Conservation (phyloP, 2,797 vertebrate genomes). For the Typhlichthys subterraneus region DNA sequence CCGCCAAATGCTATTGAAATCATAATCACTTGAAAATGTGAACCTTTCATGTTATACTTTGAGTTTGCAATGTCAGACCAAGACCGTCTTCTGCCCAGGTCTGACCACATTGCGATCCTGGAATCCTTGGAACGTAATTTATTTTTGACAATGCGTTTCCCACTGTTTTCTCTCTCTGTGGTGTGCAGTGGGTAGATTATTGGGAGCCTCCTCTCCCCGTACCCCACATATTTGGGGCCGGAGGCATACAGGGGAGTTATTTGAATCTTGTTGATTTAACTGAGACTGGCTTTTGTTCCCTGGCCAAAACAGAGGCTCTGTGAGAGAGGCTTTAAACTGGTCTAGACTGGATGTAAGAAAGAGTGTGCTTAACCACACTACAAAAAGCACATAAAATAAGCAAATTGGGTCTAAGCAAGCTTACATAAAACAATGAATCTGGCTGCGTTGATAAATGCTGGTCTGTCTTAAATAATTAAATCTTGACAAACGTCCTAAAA, state of each 20-base stretch:
- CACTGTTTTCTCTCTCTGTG: background rate
- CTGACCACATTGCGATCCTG: constrained; percentile 2
- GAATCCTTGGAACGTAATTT: background rate
- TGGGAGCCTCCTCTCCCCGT: background rate
- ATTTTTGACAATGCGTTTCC: background rate
- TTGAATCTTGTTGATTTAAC: constrained; percentile 23
- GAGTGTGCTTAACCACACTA: constrained; percentile 7
- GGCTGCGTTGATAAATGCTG: too few species aligned
- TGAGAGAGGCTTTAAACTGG: constrained; percentile 15
- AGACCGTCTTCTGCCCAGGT: constrained; percentile 6
- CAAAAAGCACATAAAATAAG: constrained; percentile 3
- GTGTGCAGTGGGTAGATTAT: background rate
- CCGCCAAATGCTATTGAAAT: constrained; percentile 11
- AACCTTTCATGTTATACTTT: background rate
- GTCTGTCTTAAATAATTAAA: too few species aligned
- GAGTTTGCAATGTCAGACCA: background rate
- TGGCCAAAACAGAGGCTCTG: constrained; percentile 13
- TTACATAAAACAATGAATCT: constrained; percentile 16
- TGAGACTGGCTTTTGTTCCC: constrained; percentile 17
- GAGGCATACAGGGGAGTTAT: constrained; percentile 6
- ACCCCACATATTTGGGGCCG: constrained; percentile 2
- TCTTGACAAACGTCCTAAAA: too few species aligned
- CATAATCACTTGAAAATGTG: constrained; percentile 23
- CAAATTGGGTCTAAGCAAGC: background rate
- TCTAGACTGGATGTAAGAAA: constrained; percentile 18